Evolutionary conservation across 2,888 invertebrate species (phyloP), one percentile per base, ranked within the genome.

Genomic region (Aelia acuminata): DNA sequence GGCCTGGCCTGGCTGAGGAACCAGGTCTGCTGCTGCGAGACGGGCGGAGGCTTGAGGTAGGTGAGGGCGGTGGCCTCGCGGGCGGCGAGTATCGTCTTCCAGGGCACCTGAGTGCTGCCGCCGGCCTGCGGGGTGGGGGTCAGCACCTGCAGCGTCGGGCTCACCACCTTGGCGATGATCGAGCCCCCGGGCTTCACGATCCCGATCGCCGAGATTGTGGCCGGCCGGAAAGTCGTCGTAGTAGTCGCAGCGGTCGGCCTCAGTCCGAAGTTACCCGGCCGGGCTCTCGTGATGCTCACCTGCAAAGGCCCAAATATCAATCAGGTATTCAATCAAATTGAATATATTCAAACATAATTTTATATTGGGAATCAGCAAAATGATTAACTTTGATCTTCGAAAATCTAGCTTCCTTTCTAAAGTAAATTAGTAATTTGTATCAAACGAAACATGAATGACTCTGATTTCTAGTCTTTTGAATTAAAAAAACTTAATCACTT

Each of bases 41-140:
- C 2, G 22, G 87, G 87, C 0, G 87, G 87, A 0, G 87, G 87
- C 49, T 80, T 87, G 26, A 87, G 87, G 50, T 87, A 87, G 5
- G 87, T 87, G 22, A 87, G 80, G 20, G 87, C 87, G 20, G 87
- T 87, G 35, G 87, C 87, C 26, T 80, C 80, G 15, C 80, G 48
- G 5, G 80, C 31, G 20, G 87, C 80, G 48, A 87, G 10, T n/a
- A 47, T 4, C 3, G 75, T 85, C 85, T 85, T 50, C 49, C 49
- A 48, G 0, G 84, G 48, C 5, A 53, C 53, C 53, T 53, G 48
- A 11, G 48, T 13, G 48, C 1, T 2, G 39, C 3, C 22, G 18
- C 31, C 11, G 3, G 50, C n/a, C n/a, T 53, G 0, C 13, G 85
- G 1, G 3, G 85, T 85, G 35, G 47, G 13, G 10, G 11, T 39